phyloP scores from a whole-genome alignment of 2,888 invertebrate species.

The Hermaeophaga mercurialis region DNA sequence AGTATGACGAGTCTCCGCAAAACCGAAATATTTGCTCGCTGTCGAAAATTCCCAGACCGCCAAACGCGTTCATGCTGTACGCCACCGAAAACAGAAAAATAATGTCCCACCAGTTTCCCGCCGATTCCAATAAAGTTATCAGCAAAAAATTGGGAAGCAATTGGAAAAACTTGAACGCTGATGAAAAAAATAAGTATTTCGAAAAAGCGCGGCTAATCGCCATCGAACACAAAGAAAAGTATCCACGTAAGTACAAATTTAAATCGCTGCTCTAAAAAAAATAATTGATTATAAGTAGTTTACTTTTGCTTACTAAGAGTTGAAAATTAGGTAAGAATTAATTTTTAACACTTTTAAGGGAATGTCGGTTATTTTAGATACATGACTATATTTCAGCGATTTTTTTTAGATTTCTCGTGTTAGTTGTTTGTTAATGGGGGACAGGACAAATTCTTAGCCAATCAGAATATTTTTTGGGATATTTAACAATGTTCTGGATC shows the following conservation, averaged over 20 bases:
- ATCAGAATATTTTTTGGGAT: too few relatives aligned
- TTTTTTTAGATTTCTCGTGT: too few relatives aligned
- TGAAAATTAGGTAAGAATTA: too few relatives aligned
- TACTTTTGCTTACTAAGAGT: too few relatives aligned
- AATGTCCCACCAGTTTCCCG: conserved; percentile 62
- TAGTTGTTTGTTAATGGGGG: too few relatives aligned
- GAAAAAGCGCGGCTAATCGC: conserved; percentile 62
- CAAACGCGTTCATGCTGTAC: conserved; percentile 69
- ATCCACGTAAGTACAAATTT: conserved; percentile 60
- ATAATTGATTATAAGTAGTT: too few relatives aligned
- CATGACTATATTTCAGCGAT: too few relatives aligned
- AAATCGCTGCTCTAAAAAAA: too few relatives aligned
- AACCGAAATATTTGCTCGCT: conserved; percentile 16
- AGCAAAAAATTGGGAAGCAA: conserved; percentile 64
- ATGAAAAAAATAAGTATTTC: conserved; percentile 63
- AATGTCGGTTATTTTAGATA: too few relatives aligned
- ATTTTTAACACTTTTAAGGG: too few relatives aligned
- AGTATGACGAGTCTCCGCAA: conserved; percentile 5
- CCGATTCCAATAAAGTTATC: conserved; percentile 67
- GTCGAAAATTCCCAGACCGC: conserved; percentile 64
- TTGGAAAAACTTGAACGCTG: conserved; percentile 63
- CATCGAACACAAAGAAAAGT: conserved; percentile 65
- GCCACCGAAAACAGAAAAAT: conserved; percentile 66
- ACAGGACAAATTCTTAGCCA: too few relatives aligned
- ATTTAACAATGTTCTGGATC: too few relatives aligned